Evolutionary conservation across 2,888 invertebrate genomes (phyloP).

Genomic region (Hesperia comma): DNA sequence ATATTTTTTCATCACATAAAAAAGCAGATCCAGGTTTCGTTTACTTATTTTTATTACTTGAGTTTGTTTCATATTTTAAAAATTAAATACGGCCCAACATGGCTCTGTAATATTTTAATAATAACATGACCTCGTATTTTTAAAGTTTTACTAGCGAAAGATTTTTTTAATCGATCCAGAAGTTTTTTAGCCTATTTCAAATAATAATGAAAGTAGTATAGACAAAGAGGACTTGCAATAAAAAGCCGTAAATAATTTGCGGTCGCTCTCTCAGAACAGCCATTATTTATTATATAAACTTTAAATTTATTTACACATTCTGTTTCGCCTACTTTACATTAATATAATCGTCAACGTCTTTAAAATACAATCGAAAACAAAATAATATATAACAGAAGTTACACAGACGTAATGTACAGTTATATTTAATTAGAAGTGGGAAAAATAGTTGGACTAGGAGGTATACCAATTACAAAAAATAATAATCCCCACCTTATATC

Average conservation of each 20-base stretch:
- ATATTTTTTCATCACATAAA: no score
- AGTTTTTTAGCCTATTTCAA: no score
- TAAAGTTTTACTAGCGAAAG: no score
- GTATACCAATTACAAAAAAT: constrained; percentile 80
- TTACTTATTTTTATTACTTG: no score
- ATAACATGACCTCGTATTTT: no score
- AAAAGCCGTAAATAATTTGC: constrained; percentile 49
- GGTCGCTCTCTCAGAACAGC: constrained; percentile 75
- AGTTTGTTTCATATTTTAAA: no score
- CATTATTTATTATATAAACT: constrained; percentile 83
- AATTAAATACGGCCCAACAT: no score
- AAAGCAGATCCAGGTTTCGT: no score
- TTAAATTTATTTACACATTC: constrained; percentile 83
- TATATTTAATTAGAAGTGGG: constrained; percentile 71
- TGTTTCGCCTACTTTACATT: constrained; percentile 81
- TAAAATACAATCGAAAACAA: constrained; percentile 82
- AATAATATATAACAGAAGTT: constrained; percentile 75
- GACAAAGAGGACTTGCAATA: not conserved
- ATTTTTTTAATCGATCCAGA: no score
- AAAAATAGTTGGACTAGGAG: constrained; percentile 72
- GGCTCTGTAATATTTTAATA: no score
- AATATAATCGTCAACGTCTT: constrained; percentile 80
- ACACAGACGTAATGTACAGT: constrained; percentile 74
- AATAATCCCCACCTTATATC: constrained; percentile 62
- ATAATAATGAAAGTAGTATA: no score